A percentile compares a stretch with the other conserved stretches of the same genome.
Conservation (phyloP, 2,113 vertebrate species). For the Colius striatus region DNA sequence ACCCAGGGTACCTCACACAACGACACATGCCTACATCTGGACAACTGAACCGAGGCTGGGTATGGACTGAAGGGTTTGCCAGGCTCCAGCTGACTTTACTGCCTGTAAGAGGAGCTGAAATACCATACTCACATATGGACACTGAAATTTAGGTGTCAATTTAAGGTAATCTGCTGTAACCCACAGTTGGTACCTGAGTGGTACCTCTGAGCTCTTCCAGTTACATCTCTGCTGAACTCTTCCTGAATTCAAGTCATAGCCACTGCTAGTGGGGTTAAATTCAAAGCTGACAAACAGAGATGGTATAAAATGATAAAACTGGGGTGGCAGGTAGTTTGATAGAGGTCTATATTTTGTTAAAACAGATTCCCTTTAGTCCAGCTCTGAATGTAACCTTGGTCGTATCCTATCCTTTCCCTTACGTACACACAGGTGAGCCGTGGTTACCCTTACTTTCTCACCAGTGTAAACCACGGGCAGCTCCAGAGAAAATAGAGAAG, state of each 20-base stretch:
- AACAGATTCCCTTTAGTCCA: not conserved
- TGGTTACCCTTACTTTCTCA: not conserved
- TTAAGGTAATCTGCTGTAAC: not conserved
- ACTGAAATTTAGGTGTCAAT: not conserved
- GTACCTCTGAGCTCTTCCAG: not conserved
- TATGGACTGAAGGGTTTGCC: not conserved
- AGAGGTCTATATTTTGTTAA: not conserved
- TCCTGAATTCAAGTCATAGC: not conserved
- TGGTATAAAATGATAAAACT: not conserved
- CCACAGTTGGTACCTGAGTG: not conserved
- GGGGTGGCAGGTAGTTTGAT: not conserved
- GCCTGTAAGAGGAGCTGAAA: not conserved
- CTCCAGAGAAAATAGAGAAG: not conserved
- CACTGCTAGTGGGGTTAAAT: not conserved
- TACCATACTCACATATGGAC: accelerated
- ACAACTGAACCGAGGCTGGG: not conserved
- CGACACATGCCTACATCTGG: not conserved
- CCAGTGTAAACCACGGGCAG: not conserved
- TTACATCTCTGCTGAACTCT: not conserved
- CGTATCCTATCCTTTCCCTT: not conserved
- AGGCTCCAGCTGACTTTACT: not conserved
- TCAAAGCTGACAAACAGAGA: not conserved
- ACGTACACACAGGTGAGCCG: accelerated
- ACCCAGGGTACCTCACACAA: accelerated
- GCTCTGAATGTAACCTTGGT: not conserved